Conservation (phyloP, 2,888 invertebrate genomes). For the Tribolium freemani region DNA sequence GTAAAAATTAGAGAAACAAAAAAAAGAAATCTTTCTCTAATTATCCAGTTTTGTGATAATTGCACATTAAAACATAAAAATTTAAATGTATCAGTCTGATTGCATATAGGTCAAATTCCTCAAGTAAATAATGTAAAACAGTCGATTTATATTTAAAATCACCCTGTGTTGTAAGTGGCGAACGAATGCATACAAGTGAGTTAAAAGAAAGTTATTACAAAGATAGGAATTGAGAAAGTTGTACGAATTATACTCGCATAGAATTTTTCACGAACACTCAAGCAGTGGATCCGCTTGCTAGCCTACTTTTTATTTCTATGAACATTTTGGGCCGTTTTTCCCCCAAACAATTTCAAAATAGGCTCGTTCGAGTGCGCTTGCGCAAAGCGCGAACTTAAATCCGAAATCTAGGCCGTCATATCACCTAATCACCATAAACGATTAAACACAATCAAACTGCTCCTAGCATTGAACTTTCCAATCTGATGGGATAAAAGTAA, state of each 20-base stretch:
- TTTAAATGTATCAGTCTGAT: too few relatives aligned
- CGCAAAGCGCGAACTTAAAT: slow-evolving; percentile 3
- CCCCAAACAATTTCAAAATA: background rate
- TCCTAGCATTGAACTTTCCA: slow-evolving; percentile 16
- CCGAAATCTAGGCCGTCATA: slow-evolving; percentile 16
- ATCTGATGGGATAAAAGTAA: slow-evolving; percentile 18
- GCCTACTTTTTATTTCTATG: slow-evolving; percentile 55
- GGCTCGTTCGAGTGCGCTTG: background rate
- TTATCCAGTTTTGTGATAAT: too few relatives aligned
- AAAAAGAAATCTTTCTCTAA: too few relatives aligned
- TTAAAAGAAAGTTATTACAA: slow-evolving; percentile 61
- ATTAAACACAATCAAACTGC: slow-evolving; percentile 18
- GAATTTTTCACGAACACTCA: slow-evolving; percentile 57
- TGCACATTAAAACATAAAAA: too few relatives aligned
- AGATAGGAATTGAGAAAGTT: slow-evolving; percentile 62
- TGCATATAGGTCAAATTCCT: background rate
- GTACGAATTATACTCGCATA: slow-evolving; percentile 57
- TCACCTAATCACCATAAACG: background rate
- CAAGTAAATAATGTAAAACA: slow-evolving; percentile 20
- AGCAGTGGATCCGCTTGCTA: slow-evolving; percentile 57
- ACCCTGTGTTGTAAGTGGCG: slow-evolving; percentile 18
- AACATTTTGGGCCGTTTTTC: background rate
- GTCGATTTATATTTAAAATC: slow-evolving; percentile 19
- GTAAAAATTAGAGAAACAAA: too few relatives aligned
- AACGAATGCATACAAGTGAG: slow-evolving; percentile 42